Base-by-base conservation (phyloP, 2,888 invertebrate genomes). In the Germaria angustata region DNA sequence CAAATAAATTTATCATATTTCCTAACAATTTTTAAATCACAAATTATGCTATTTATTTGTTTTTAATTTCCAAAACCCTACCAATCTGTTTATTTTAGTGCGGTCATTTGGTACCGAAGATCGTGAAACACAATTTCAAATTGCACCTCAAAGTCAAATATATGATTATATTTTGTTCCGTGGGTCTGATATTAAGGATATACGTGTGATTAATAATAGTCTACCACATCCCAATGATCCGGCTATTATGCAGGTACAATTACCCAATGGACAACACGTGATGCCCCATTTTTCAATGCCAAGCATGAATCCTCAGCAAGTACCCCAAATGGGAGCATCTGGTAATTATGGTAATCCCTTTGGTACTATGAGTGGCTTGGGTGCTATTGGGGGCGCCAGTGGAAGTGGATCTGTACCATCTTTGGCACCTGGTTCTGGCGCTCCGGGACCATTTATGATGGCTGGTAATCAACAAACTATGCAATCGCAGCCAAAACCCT, bases 71-170 rank as follows among this genome's bases (percentile, higher is more conserved):
- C n/a, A n/a, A n/a, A n/a, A n/a, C n/a, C n/a, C n/a, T n/a, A n/a
- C n/a, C n/a, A n/a, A n/a, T n/a, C n/a, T n/a, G n/a, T n/a, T n/a
- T n/a, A n/a, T n/a, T 93, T 76, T 92, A 99, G 99, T 99, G 85
- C 95, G 98, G 87, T 99, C 99, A 9, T 99, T 98, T 93, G 99
- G 99, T 73, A 99, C 99, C 44, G 99, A 99, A 92, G 98, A 99
- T 90, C 94, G 99, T 59, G 98, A 98, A 88, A 97, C 98, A 5
- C 96, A 97, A 89, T 96, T 96, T 90, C 98, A 98, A 83, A 98
- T 99, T 75, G 97, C 98, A 68, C 97, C 98, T 20, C 96, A 99
- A 91, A 98, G 97, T 92, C 99, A 99, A 92, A 96, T 99, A 72
- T 99, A 99, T 92, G 99, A 99, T 91, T 99, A 98, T 92, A 99